These are phyloP conservation scores for Gopherus flavomarginatus DNA, from an alignment of 2,113 vertebrate genomes.

Conservation along the genomic window DNA sequence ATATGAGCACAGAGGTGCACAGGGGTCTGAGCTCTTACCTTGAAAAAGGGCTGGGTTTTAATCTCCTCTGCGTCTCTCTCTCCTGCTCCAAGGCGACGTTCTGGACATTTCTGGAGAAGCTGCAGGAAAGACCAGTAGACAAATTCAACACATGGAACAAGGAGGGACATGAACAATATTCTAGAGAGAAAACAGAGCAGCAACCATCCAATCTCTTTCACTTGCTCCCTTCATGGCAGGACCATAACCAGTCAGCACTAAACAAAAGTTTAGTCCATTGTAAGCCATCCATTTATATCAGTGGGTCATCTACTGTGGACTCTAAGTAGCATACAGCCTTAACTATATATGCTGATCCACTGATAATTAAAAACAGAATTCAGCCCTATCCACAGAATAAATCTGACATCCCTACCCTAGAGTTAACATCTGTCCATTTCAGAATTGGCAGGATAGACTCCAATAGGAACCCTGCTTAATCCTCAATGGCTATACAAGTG, in stretches of 20 bases:
- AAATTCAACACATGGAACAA: background rate
- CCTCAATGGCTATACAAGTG: background rate
- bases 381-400: background rate
- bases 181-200: background rate
- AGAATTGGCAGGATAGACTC: background rate
- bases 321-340: background rate
- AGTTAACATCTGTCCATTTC: background rate
- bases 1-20: background rate
- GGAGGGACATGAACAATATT: background rate
- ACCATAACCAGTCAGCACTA: background rate
- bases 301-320: background rate
- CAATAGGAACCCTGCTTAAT: conserved; percentile 29
- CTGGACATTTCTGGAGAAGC: conserved; percentile 92
- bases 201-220: background rate
- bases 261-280: background rate
- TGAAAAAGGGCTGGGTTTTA: conserved; percentile 91
- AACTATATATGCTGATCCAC: background rate
- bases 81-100: conserved; percentile 89
- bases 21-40: conserved; percentile 75
- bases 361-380: background rate
- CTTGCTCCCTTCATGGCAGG: conserved; percentile 18
- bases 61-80: conserved; percentile 91
- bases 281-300: background rate
- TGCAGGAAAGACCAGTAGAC: conserved; percentile 58
- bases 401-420: background rate